Evolutionary conservation across 2,888 invertebrate genomes (phyloP), one percentile per base, ranked within the genome.

Genomic region (Drosophila macrospina): DNA sequence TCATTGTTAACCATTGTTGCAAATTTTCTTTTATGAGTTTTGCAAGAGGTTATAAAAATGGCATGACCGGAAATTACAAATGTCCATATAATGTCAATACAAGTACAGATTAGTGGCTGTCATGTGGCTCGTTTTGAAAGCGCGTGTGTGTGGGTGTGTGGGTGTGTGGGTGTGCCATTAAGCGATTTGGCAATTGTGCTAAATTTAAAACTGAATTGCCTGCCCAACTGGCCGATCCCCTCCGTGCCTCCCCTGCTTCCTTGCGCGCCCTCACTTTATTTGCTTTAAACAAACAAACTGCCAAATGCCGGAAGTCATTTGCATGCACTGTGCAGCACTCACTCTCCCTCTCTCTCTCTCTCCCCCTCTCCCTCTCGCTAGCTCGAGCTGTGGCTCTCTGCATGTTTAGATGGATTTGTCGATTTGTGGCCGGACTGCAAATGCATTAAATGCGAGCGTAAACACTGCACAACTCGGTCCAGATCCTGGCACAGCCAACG

Each of bases 41-140:
- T 60, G 59, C 67, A 77, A 66, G 70, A 69, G 82, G 78, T 86
- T 86, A 86, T 86, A 84, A 88, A 84, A 84, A 86, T 69, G 86
- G 81, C 86, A 74, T 69, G 62, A 56, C 89, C 89, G 89, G 89
- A 85, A 87, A 85, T 85, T 85, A 85, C 86, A 85, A 85, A 89
- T 87, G 88, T 85, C 86, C 88, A 89, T 79, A 79, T 89, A 89
- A 87, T 87, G 84, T 88, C 88, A 86, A 78, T 88, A 86, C 85
- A 84, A 78, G 87, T 84, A 70, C 69, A 86, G 84, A 88, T 88
- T 88, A 88, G 87, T 88, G 87, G 79, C 78, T 86, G 85, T 81
- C 87, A 71, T 85, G 86, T 81, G 89, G 86, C 76, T 73, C 72
- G 72, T 86, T 88, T 64, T 47, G 7, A 20, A 11, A 20, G 6